Percentiles rank a stretch among this genome's conserved stretches.
phyloP scores from a whole-genome alignment of 2,888 invertebrate genomes.

The Falcaria lacertinaria region DNA sequence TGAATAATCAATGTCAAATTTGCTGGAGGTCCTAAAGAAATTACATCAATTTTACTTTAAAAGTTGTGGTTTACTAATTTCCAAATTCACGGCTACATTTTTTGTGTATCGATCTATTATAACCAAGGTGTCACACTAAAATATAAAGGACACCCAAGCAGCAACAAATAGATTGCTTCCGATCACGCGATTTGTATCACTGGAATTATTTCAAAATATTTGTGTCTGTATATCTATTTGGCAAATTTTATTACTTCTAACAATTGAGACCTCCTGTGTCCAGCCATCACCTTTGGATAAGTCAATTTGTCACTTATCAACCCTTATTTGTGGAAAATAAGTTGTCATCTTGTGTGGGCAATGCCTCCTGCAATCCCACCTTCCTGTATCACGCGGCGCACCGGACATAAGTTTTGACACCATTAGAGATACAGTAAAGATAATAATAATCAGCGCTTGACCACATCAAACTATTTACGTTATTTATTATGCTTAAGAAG shows the following conservation, averaged over 20 bases:
- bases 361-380: constrained; percentile 57
- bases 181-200: constrained; percentile 51
- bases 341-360: constrained; percentile 71
- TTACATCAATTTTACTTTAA: neutral
- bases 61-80: neutral
- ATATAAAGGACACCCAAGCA: constrained; percentile 36
- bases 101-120: constrained; percentile 25
- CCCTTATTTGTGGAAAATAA: constrained; percentile 55
- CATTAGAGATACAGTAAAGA: constrained; percentile 62
- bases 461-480: constrained; percentile 35
- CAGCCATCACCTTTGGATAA: constrained; percentile 35
- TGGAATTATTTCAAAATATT: constrained; percentile 17
- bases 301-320: constrained; percentile 65
- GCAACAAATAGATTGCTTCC: constrained; percentile 50
- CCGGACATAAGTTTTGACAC: constrained; percentile 75
- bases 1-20: constrained; percentile 13
- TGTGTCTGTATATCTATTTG: constrained; percentile 33
- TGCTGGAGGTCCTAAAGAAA: constrained; percentile 1
- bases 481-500: constrained; percentile 6
- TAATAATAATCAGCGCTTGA: constrained; percentile 72
- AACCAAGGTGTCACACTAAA: neutral
- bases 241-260: constrained; percentile 39
- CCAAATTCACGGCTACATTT: constrained; percentile 26
- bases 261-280: constrained; percentile 61
- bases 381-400: constrained; percentile 73